phyloP scores from a whole-genome alignment of 2,113 vertebrate species.

The Microtus montanus region DNA sequence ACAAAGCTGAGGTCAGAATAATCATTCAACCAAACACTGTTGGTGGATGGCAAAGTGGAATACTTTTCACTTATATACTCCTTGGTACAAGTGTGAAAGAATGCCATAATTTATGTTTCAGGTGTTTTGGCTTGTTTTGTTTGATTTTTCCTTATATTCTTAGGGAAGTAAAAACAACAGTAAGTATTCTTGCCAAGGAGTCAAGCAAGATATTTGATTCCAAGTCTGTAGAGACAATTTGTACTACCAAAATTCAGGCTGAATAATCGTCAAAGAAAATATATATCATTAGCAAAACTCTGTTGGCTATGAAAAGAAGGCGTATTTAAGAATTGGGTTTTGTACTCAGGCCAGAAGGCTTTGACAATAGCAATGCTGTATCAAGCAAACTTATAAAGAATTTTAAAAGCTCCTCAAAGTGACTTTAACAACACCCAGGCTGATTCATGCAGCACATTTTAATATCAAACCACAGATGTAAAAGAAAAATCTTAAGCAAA shows the following conservation, averaged over 20 bases:
- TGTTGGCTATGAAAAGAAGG: background rate
- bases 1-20: constrained; percentile 5
- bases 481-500: constrained; percentile 56
- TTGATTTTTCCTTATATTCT: background rate
- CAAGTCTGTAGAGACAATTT: background rate
- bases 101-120: background rate
- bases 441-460: constrained; percentile 46
- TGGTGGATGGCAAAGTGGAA: background rate
- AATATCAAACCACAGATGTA: constrained; percentile 54
- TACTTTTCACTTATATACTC: constrained; percentile 29
- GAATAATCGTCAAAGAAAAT: constrained; percentile 36
- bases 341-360: background rate
- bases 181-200: background rate
- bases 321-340: constrained; percentile 32
- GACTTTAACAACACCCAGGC: constrained; percentile 36
- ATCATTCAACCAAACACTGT: background rate
- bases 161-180: background rate
- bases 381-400: background rate
- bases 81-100: background rate
- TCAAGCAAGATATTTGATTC: background rate
- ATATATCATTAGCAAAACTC: background rate
- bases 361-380: constrained; percentile 3
- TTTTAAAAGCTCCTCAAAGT: constrained; percentile 32
- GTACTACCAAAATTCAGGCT: background rate
- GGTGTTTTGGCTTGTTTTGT: background rate